A percentile compares a stretch with the other conserved stretches of the same genome.
Evolutionary conservation across 2,888 invertebrate genomes (phyloP).

Genomic region (Chalcosyrphus nemorum): DNA sequence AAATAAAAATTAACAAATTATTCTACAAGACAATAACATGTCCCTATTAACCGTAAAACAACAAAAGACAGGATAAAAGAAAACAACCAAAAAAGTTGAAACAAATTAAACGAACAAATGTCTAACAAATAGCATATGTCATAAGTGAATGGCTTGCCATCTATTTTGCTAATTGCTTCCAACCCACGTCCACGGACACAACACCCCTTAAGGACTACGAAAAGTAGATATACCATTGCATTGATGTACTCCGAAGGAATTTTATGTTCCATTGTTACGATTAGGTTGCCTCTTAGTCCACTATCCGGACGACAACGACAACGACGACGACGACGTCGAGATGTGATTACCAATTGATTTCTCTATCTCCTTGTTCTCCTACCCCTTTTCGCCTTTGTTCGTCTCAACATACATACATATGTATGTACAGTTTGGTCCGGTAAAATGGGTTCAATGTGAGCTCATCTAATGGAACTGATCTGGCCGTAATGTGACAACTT

Average conservation of each 20-base stretch:
- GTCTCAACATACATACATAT: not conserved
- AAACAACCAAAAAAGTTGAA: too few relatives aligned
- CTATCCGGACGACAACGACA: too few relatives aligned
- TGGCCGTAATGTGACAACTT: conserved; percentile 58
- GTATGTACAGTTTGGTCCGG: not conserved
- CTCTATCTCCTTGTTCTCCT: not conserved
- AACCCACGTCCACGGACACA: too few relatives aligned
- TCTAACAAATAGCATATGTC: not conserved
- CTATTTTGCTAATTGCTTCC: conserved; percentile 32
- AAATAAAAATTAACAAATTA: too few relatives aligned
- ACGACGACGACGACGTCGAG: not conserved
- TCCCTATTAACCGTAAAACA: too few relatives aligned
- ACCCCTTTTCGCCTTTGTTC: not conserved
- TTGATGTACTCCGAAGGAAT: not conserved
- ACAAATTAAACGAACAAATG: not conserved
- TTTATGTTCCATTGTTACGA: not conserved
- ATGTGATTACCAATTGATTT: conserved; percentile 56
- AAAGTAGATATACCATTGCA: not conserved
- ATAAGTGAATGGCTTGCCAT: conserved; percentile 42
- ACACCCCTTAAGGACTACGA: not conserved
- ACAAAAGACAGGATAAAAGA: too few relatives aligned
- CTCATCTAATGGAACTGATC: conserved; percentile 48
- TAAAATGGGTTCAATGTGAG: conserved; percentile 10
- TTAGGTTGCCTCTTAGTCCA: not conserved
- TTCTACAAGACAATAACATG: too few relatives aligned